Evolutionary conservation across 2,888 invertebrate species (phyloP), one percentile per base, ranked within the genome.

Genomic region (Diabrotica balteata): DNA sequence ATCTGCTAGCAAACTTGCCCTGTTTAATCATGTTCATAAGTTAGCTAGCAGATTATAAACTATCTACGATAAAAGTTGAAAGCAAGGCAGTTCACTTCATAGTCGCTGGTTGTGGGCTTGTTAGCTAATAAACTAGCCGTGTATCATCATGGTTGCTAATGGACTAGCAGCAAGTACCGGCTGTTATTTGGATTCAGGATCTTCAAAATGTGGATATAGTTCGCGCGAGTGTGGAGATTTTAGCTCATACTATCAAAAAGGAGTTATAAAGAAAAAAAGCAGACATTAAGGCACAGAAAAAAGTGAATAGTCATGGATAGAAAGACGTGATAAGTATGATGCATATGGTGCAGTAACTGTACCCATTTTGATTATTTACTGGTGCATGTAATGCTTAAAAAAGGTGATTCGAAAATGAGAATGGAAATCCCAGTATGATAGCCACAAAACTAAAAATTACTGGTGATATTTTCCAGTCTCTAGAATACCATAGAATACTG

Each of bases 201-300:
- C 46, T 46, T 8, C 46, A 52, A 42, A 42, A 54, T 54, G 44
- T 55, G 54, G 11, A 55, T 43, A 42, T 55, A 43, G 54, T 55
- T 55, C 11, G 10, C 7, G 54, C 43, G 54, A 43, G 10, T 43
- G n/a, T 55, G 8, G 44, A 43, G 43, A 55, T 55, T 55, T 43
- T 55, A 55, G 54, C 54, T 55, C 44, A 55, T 43, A 4, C n/a
- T 44, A 55, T 55, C 11, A 55, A 43, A n/a, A 55, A 55, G 54
- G 44, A 55, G 32, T 55, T 55, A 55, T 10, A 43, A 44, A 5
- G 17, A n/a, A 55, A 55, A 55, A 55, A 9, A 42, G 44, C 32
- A 55, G 43, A 50, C 49, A 50, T 11, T 7, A 1, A 7, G 9
- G 46, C 7, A 9, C 46, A 46, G 46, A 8, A 8, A n/a, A 8